Evolutionary conservation across 2,888 invertebrate species (phyloP), one percentile per base, ranked within the genome.

Genomic region (Diplazon laetatorius): DNA sequence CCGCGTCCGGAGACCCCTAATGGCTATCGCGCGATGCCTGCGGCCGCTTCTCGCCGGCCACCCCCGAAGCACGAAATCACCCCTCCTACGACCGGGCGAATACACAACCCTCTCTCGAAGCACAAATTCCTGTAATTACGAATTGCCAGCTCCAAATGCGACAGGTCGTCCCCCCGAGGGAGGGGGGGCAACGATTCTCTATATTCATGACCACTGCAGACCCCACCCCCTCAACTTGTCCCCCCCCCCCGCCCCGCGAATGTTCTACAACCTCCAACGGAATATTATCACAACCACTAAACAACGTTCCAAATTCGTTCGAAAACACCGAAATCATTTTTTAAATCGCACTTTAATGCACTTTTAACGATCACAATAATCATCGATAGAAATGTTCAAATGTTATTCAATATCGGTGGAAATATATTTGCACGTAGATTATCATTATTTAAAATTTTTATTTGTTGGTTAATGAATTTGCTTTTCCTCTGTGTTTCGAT

Each of bases 141-240:
- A 87, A 87, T 88, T 86, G 86, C 85, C 87, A 85, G 86, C 86
- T 86, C 87, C 89, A 89, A 88, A 89, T 87, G 87, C 89, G 87
- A 87, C 86, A 85, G 85, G 84, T 84, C 82, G 85, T 85, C 9
- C 12, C 46, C 85, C 46, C 85, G 37, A 18, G 20, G 46, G 46
- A 48, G 63, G 69, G 55, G 14, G 9, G 55, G 87, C 87, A 87
- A 89, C 87, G 87, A 87, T 88, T 86, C 87, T 86, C 87, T 85
- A 87, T 88, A 89, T 89, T 89, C 88, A 89, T 89, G 87, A 86
- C 83, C 79, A 76, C 82, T 84, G 84, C 80, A 85, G 84, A 65
- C 80, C 63, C 63, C 46, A 10, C 46, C 16, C 37, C n/a, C 8
- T 76, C 37, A 50, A 22, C 35, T 44, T 68, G 37, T 16, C 44